Base-by-base conservation (phyloP, 1,140 invertebrate species). In the Ganaspis sp. region DNA sequence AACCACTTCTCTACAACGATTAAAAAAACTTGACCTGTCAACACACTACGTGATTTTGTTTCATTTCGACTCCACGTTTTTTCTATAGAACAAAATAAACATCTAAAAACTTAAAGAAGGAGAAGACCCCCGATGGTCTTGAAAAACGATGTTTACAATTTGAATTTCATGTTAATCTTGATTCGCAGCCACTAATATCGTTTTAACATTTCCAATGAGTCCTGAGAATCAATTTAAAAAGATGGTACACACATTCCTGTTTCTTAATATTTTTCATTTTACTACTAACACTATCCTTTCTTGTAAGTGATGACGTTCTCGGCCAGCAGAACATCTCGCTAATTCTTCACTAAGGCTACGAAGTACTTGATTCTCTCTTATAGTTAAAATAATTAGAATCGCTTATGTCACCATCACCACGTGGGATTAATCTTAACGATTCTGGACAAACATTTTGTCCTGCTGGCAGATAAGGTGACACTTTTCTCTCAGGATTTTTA, bases 71-170 rank as follows among this genome's bases (percentile, higher is more conserved):
- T 76, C 77, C 69, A 70, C 45, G 53, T 17, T 80, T 71, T 73
- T 45, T 73, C 29, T 73, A 70, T 64, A 45, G 80, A 83, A 84
- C 80, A 84, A 85, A 89, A 89, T 89, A 88, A 89, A 88, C 84
- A 88, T 88, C 82, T 89, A 88, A 85, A 89, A 89, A 89, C 84
- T 88, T 87, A 88, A 87, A 88, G 26, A 85, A 85, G 81, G 81
- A 76, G 70, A 79, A 79, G 76, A 82, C 80, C 79, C 81, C 69
- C 69, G 75, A 76, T 80, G 83, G 78, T 80, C 81, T 82, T 74
- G 58, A 75, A 76, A 64, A 70, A 79, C 77, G 81, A 81, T 79
- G 45, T 70, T 79, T 69, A 40, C 64, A 49, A 58, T 75, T 70
- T 70, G 64, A 49, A 58, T 73, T 70, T 70, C 15, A 45, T 72